Percentiles rank a stretch among this genome's conserved stretches.
Evolutionary conservation across 1,140 invertebrate genomes (phyloP).

Genomic region (Pteromalus puparum): DNA sequence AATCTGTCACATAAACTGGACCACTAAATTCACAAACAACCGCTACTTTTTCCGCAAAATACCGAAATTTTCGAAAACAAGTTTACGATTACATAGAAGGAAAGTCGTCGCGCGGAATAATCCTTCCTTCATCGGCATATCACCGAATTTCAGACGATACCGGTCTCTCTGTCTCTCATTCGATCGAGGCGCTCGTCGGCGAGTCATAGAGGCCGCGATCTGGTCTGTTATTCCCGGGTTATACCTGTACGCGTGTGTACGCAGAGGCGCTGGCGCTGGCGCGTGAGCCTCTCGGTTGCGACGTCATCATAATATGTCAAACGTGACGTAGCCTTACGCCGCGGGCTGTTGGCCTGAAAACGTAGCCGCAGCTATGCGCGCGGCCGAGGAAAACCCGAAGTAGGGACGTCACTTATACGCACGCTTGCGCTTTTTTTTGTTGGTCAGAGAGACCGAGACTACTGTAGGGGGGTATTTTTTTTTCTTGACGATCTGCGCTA

Average conservation of each 20-base stretch:
- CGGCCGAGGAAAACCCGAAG: slow-evolving; percentile 10
- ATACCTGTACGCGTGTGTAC: not conserved
- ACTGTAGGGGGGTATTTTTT: too few species aligned
- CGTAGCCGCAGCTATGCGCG: too few species aligned
- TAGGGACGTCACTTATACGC: too few species aligned
- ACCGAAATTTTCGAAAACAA: too few species aligned
- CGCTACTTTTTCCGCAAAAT: too few species aligned
- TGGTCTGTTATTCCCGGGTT: not conserved
- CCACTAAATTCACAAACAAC: too few species aligned
- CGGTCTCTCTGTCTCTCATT: not conserved
- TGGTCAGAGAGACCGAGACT: too few species aligned
- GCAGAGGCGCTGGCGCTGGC: not conserved
- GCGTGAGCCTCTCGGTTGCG: not conserved
- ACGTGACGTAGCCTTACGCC: slow-evolving; percentile 10
- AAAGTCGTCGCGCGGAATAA: not conserved
- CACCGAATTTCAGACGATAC: not conserved
- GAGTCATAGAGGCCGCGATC: slow-evolving; percentile 10
- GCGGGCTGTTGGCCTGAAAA: slow-evolving; percentile 31
- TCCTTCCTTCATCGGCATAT: not conserved
- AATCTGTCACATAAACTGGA: too few species aligned
- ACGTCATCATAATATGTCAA: slow-evolving; percentile 31
- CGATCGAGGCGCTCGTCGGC: not conserved
- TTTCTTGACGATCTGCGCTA: too few species aligned
- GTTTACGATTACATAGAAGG: too few species aligned
- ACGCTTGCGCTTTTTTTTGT: too few species aligned